Base-by-base conservation (phyloP, 1,140 invertebrate species). In the Brachionus rotundiformis region DNA sequence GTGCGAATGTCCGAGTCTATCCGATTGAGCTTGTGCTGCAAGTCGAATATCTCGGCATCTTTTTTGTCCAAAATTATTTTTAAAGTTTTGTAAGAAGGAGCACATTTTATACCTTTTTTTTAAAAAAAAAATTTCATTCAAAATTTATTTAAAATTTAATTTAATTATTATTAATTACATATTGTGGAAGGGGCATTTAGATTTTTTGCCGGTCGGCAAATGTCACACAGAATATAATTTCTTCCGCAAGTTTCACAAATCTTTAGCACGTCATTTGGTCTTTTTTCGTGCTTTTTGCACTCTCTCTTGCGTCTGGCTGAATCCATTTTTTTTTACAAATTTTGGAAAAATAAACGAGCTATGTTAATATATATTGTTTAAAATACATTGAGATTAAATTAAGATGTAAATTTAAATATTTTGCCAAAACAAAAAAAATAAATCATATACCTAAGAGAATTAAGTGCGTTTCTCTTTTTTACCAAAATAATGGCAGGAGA, bases 1-100 rank as follows among this genome's bases (percentile, higher is more conserved):
- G 47, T 63, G 2, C 47, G 27, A 13, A 41, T 27, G 11, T 79
- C 76, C 25, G 47, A 59, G 8, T 54, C 47, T 8, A 59, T 19
- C 8, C 36, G 29, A 59, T 31, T 54, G 2, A 79, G 36, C 23
- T 59, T 36, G 3, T 29, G 23, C 36, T 79, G 76, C 7, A 79
- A 39, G 31, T 79, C 76, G 47, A 59, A 39, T 33, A 59, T 79
- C 41, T 79, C 76, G 16, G 19, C 29, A n/a, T 79, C 76, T 29
- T 79, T 79, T 59, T 79, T 79, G 29, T 79, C 76, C 16, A 79
- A 23, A 8, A 79, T 63, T 19, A 33, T 79, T 63, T 39, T 36
- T 23, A 79, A 13, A 23, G 76, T 79, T 33, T 79, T 79, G 29
- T 27, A 39, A 16, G 76, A 47, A n/a, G 76, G 76, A 33, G 47